Base-by-base conservation (phyloP, 2,113 vertebrate species). In the Aptenodytes patagonicus region DNA sequence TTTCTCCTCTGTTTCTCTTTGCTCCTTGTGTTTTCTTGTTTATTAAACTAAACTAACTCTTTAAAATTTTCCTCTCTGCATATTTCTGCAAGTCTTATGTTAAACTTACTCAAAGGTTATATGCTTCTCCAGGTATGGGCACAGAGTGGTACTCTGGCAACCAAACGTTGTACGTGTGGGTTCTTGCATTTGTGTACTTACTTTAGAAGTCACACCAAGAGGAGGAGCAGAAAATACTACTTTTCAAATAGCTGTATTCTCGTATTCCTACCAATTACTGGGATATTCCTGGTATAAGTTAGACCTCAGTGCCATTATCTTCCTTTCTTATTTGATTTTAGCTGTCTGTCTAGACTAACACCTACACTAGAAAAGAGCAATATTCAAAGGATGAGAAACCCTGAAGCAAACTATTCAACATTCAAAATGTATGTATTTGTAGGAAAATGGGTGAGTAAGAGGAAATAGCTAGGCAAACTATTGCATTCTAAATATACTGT, bases 111-210 rank as follows among this genome's bases (percentile, higher is more conserved):
- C 3, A 5, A 64, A 79, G 29, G 9, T 36, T 62, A 19, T 54
- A 3, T 46, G 14, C 21, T 79, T 77, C 36, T 73, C 15, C 31
- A 38, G 8, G 6, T 38, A 18, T 20, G 12, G 54, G 26, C 24
- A 26, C 13, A 18, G 13, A 42, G 9, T 28, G 6, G 7, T 62
- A n/a, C 21, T 7, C 13, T 83, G 79, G 42, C 12, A 36, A 46
- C 9, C 6, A 54, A 17, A 26, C 0, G 0, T 29, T 32, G 3
- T 28, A 17, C 11, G 0, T 11, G 2, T 54, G 19, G 9, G 3
- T 40, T 69, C 54, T 83, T 80, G 9, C 4, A 13, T 61, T 73
- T 80, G 2, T 36, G 36, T 24, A 10, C 20, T 10, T 52, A 18
- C 5, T 61, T 77, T 19, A 82, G 44, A 66, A 78, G 9, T 49